A percentile compares a stretch with the other conserved stretches of the same genome.
These are phyloP conservation scores for Emydoidea blandingii DNA, from an alignment of 2,797 vertebrate genomes.

Conservation along the genomic window DNA sequence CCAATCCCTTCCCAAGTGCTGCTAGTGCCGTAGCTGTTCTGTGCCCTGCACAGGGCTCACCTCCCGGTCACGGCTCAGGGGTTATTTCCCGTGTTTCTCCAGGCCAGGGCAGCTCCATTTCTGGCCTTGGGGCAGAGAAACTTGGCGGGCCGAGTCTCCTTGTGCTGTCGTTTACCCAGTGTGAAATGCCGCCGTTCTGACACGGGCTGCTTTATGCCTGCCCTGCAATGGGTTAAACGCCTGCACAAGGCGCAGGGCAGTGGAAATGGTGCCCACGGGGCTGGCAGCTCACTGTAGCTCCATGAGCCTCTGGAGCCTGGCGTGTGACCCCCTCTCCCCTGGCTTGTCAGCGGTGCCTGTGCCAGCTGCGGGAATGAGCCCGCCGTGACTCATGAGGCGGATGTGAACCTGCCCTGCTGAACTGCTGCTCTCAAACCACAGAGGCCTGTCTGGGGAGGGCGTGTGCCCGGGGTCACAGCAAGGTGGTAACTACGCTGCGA, in stretches of 20 bases:
- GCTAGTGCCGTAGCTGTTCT: background rate
- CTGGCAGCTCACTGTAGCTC: background rate
- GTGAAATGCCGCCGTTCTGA: background rate
- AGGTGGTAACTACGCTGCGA: background rate
- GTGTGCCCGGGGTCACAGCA: background rate
- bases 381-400: background rate
- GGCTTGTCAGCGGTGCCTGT: background rate
- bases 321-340: too few relatives aligned
- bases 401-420: background rate
- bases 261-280: background rate
- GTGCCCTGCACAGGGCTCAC: too few relatives aligned
- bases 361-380: background rate
- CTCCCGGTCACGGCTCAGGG: too few relatives aligned
- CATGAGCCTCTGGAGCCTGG: background rate
- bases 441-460: background rate
- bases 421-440: too few relatives aligned
- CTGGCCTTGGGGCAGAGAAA: background rate
- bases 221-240: background rate
- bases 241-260: too few relatives aligned
- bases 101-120: background rate
- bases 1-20: too few relatives aligned
- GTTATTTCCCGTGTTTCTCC: background rate
- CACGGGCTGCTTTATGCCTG: background rate
- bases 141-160: background rate
- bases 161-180: background rate